phyloP scores from a whole-genome alignment of 2,113 vertebrate genomes.

The Vanacampus margaritifer region DNA sequence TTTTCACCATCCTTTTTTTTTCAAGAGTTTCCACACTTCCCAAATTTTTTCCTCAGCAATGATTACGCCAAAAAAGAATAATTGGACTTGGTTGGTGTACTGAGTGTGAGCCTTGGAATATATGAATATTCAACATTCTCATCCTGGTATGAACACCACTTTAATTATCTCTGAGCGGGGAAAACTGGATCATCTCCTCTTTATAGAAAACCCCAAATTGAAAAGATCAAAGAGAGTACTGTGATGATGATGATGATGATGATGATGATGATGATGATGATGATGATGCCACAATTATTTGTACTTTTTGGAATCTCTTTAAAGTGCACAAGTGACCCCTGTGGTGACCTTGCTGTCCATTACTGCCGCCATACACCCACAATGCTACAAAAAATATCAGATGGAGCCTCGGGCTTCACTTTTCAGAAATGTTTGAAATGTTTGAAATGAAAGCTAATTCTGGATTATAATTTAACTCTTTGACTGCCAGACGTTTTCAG shows the following conservation, averaged over 20 bases:
- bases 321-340: slow-evolving; percentile 36
- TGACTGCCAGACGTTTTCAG: too few species aligned
- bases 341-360: slow-evolving; percentile 25
- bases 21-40: too few species aligned
- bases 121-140: slow-evolving; percentile 12
- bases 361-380: slow-evolving; percentile 35
- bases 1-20: neutral
- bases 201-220: neutral
- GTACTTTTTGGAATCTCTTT: slow-evolving; percentile 30
- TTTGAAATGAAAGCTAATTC: neutral
- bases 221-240: slow-evolving; percentile 1
- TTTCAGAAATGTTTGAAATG: neutral
- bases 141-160: slow-evolving; percentile 15
- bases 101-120: slow-evolving; percentile 1
- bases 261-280: neutral
- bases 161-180: slow-evolving; percentile 18
- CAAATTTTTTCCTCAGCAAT: neutral
- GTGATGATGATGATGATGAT: neutral
- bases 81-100: neutral
- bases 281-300: neutral
- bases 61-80: neutral
- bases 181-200: slow-evolving; percentile 29
- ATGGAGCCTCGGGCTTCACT: slow-evolving; percentile 19
- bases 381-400: slow-evolving; percentile 46
- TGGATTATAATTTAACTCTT: slow-evolving; percentile 5